Evolutionary conservation across 1,140 invertebrate species (phyloP), one percentile per base, ranked within the genome.

Genomic region (Calosoma granatense): DNA sequence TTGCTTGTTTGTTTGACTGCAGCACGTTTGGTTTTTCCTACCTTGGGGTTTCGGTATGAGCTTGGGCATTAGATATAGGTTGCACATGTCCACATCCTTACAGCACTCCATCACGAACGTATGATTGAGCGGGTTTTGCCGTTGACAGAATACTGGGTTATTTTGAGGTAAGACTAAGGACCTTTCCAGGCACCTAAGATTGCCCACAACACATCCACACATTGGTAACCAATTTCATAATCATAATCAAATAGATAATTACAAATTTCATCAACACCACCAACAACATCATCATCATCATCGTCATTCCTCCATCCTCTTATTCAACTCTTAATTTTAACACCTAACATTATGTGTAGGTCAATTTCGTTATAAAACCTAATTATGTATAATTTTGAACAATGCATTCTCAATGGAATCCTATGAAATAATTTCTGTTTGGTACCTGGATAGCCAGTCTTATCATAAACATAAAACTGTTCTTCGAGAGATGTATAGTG

Each of bases 81-180:
- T 79, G 72, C 78, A 79, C 74, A 74, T 77, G 69, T 78, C 75
- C 65, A 67, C 68, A 60, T 70, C 63, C 69, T 78, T 78, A 76
- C 85, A 87, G 77, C 84, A 86, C 63, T 78, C 74, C 73, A 81
- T 75, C 70, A 77, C 75, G 70, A 79, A 78, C 61, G 74, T 76
- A 65, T 75, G 74, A 67, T 81, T 78, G 53, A 67, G 57, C 23
- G 67, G 61, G 55, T 62, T 66, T 47, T 68, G 63, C 43, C 60
- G 63, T 56, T 72, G 64, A 64, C 72, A 74, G 62, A 71, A 65
- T 63, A 73, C 62, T 39, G 72, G 72, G 62, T 74, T 74, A 56
- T 67, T 64, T 52, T 60, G 56, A 23, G 71, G 72, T 59, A 72
- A 59, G 56, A 65, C 64, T 56, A 72, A 62, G 58, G 60, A 60